Conservation (phyloP, 64 coral and sea anemone species). For the Pocillopora damicornis region DNA sequence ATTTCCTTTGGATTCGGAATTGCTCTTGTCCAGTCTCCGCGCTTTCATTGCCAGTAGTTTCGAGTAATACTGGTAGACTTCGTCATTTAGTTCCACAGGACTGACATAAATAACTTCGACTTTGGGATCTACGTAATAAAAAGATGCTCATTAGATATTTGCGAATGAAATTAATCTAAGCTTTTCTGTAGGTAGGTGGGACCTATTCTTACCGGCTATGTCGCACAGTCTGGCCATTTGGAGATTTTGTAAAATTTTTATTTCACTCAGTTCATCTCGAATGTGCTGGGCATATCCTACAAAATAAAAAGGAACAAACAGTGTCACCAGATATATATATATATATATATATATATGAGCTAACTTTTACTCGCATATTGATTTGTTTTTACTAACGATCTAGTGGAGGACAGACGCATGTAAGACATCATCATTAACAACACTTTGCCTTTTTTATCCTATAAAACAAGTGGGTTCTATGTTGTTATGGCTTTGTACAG, state of each 20-base stretch:
- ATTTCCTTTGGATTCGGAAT: conserved; percentile 6
- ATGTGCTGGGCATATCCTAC: conserved; percentile 85
- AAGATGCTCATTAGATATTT: neutral
- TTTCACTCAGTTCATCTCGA: conserved; percentile 81
- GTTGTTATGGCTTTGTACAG: too few species aligned
- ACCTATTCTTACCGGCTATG: conserved; percentile 70
- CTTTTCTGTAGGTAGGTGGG: neutral
- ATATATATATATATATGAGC: neutral
- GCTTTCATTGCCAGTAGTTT: conserved; percentile 98
- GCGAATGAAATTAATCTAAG: neutral
- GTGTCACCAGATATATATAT: neutral
- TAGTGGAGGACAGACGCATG: too few species aligned
- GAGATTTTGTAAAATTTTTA: conserved; percentile 89
- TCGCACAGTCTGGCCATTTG: conserved; percentile 97
- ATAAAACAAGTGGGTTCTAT: too few species aligned
- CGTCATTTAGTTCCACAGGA: conserved; percentile 94
- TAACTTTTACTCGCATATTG: too few species aligned
- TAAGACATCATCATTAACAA: too few species aligned
- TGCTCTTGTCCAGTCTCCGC: conserved; percentile 17
- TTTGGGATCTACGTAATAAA: conserved; percentile 55
- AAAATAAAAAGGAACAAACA: neutral
- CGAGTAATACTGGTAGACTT: conserved; percentile 95
- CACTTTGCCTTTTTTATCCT: too few species aligned
- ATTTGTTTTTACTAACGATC: too few species aligned
- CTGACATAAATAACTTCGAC: conserved; percentile 94